Evolutionary conservation across 2,113 vertebrate genomes (phyloP), one percentile per base, ranked within the genome.

Genomic region (Acinonyx jubatus): DNA sequence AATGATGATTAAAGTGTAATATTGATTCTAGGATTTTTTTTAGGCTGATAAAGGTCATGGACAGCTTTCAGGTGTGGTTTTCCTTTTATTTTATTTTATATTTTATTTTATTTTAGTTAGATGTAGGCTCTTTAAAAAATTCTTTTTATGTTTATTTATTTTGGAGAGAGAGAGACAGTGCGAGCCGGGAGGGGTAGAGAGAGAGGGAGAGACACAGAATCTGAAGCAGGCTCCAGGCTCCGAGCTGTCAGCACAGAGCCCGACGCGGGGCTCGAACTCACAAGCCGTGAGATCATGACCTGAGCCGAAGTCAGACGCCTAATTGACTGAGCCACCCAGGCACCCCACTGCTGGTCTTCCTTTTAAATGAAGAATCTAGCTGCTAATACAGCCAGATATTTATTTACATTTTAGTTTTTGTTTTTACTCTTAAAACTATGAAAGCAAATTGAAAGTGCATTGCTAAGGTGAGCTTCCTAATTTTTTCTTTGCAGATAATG

Each of bases 401-500:
- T 93, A 50, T 95, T 92, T 25, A 66, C 63, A 73, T 96, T 92
- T 92, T 83, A 82, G 89, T 96, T 96, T n/a, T 94, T 82, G 33
- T 66, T 81, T 95, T 91, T 83, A 79, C 16, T 93, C 63, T 91
- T 84, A 80, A 69, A 95, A 85, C 82, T 93, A 73, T 89, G 45
- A 94, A 95, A 87, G 89, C 16, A 73, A 65, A 89, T 27, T 27
- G 27, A 61, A 80, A 13, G 3, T 48, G 5, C 21, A 45, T 69
- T 50, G 52, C 71, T 95, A 91, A 98, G 66, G 36, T 88, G 89
- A 94, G 45, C 33, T 91, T 97, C 83, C 79, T 81, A 0, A 94
- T 82, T 80, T 83, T 97, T 74, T 89, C 69, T 88, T 94, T 97
- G 45, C 89, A 96, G 97, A 38, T 93, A 61, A 95, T 91, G 83